Conservation (phyloP, 37 sponge, comb jelly and placozoan genomes). For the Bolinopsis microptera region DNA sequence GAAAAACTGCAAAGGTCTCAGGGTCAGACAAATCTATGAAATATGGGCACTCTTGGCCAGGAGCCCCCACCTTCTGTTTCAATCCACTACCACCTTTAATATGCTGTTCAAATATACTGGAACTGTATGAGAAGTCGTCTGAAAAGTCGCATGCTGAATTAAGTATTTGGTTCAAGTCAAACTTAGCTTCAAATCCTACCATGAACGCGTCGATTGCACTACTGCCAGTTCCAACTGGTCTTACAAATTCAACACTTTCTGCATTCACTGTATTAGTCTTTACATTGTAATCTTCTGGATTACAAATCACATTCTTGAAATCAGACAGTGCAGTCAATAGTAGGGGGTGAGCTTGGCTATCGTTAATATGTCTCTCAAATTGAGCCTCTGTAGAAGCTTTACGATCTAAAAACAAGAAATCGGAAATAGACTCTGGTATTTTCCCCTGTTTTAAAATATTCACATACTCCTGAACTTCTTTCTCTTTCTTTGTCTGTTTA, state of each 20-base stretch:
- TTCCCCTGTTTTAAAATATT: background rate
- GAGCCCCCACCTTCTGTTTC: background rate
- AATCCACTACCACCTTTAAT: background rate
- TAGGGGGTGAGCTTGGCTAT: background rate
- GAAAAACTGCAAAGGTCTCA: background rate
- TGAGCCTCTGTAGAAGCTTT: background rate
- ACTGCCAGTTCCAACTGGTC: background rate
- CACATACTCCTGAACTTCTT: background rate
- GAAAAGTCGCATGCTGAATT: background rate
- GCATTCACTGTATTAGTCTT: background rate
- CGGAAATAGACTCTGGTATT: background rate
- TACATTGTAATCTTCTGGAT: background rate
- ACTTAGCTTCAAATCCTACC: background rate
- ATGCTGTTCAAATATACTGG: background rate
- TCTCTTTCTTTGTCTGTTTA: background rate
- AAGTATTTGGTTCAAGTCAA: background rate
- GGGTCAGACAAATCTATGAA: background rate
- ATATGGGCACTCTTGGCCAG: background rate
- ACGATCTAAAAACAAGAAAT: background rate
- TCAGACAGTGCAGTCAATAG: conserved; percentile 6
- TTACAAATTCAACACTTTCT: background rate
- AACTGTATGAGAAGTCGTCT: background rate
- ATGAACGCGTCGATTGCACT: background rate
- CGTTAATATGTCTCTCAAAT: background rate
- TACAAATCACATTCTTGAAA: background rate